phyloP scores from a whole-genome alignment of 2,797 vertebrate genomes.

The Phoebastria nigripes region DNA sequence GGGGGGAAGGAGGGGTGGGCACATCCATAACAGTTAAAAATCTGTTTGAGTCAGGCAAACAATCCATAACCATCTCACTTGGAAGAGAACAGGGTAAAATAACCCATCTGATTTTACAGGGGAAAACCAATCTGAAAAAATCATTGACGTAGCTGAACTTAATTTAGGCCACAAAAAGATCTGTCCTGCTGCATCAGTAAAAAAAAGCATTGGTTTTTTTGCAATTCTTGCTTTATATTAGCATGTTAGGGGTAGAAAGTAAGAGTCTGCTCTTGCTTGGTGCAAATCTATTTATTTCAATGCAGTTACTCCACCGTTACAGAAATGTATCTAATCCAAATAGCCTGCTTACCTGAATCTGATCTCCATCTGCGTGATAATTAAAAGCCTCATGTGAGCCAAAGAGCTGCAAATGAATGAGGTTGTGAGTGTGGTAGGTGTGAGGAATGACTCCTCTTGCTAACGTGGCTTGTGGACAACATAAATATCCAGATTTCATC shows the following conservation, averaged over 20 bases:
- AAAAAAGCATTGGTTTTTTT: background rate
- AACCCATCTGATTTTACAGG: background rate
- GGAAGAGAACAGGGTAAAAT: background rate
- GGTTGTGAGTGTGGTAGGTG: conserved; percentile 54
- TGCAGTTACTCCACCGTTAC: background rate
- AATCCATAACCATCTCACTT: background rate
- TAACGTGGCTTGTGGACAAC: conserved; percentile 65
- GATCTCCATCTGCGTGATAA: conserved; percentile 67
- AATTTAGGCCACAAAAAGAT: background rate
- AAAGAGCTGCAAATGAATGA: conserved; percentile 77
- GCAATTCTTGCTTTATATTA: background rate
- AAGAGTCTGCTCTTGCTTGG: background rate
- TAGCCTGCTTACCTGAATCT: conserved; percentile 69
- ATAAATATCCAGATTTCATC: conserved; percentile 63
- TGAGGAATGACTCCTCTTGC: conserved; percentile 68
- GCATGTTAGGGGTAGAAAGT: background rate
- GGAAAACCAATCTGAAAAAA: background rate
- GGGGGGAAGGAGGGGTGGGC: fast-evolving
- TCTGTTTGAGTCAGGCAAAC: background rate
- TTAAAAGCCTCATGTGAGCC: conserved; percentile 75
- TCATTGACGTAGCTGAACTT: fast-evolving
- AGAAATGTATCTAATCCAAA: background rate
- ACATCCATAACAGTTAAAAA: background rate
- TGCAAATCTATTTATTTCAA: background rate
- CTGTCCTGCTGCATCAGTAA: background rate